Conservation (phyloP, 1,140 invertebrate species). For the Metopolophium dirhodum region DNA sequence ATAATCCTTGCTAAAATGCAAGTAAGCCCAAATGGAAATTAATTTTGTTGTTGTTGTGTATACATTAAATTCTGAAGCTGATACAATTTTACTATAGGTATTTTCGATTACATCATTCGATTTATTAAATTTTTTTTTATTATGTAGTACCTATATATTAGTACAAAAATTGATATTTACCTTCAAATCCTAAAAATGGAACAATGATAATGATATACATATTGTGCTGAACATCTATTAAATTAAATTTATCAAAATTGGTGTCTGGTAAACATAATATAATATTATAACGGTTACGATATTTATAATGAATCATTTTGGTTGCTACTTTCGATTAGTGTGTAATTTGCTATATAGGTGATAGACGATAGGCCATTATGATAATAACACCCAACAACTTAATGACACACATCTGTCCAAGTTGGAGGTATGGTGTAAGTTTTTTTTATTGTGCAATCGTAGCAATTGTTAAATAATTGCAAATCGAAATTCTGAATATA, state of each 20-base stretch:
- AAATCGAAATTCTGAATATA: constrained; percentile 12
- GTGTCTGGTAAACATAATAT: neutral
- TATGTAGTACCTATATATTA: too few relatives aligned
- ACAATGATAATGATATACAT: neutral
- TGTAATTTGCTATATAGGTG: neutral
- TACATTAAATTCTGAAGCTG: neutral
- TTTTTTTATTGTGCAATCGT: neutral
- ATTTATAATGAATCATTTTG: neutral
- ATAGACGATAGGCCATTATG: neutral
- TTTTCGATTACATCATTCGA: neutral
- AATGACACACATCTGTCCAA: neutral
- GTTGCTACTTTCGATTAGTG: neutral
- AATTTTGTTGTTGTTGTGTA: neutral
- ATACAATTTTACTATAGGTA: neutral
- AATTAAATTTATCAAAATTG: neutral
- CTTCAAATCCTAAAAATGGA: neutral
- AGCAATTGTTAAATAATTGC: neutral
- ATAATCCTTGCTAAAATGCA: neutral
- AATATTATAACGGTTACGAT: neutral
- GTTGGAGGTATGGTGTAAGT: neutral
- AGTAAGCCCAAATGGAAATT: neutral
- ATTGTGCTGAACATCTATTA: neutral
- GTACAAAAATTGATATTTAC: neutral
- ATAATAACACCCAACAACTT: neutral
- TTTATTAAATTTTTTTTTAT: neutral